These are phyloP conservation scores for Sussaba pulchella DNA, from an alignment of 2,888 invertebrate species.

Conservation along the genomic window DNA sequence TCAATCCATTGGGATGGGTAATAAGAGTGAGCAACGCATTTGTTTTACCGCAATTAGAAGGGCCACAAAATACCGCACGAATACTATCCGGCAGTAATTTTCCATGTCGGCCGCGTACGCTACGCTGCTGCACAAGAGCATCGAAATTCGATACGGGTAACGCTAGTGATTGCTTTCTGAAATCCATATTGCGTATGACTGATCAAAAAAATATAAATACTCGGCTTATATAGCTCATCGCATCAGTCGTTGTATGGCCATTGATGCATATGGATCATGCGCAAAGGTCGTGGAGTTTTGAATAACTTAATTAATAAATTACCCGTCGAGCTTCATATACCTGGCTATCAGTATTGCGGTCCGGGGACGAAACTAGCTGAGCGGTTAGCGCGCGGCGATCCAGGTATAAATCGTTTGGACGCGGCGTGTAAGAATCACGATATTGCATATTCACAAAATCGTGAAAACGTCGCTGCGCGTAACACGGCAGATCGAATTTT, in stretches of 20 bases:
- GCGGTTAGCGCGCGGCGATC: constrained; percentile 74
- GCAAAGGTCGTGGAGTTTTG: constrained; percentile 21
- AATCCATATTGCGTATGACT: constrained; percentile 36
- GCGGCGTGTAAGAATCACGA: constrained; percentile 77
- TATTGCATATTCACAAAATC: constrained; percentile 74
- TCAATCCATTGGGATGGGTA: constrained; percentile 62
- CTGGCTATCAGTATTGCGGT: constrained; percentile 58
- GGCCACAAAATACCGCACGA: constrained; percentile 67
- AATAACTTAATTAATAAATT: constrained; percentile 53
- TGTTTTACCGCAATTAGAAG: constrained; percentile 69
- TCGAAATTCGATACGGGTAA: constrained; percentile 52
- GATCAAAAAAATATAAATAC: constrained; percentile 36
- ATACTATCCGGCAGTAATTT: constrained; percentile 73
- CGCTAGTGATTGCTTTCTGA: constrained; percentile 38
- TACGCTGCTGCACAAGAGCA: constrained; percentile 20
- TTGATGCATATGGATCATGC: constrained; percentile 21
- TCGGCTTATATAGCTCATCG: constrained; percentile 28
- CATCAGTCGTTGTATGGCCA: constrained; percentile 3
- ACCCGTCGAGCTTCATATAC: constrained; percentile 59
- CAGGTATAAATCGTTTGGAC: constrained; percentile 73
- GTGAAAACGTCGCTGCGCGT: constrained; percentile 54
- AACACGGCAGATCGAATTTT: constrained; percentile 57
- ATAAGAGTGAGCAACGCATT: constrained; percentile 66
- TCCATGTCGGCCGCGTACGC: constrained; percentile 66
- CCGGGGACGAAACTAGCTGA: constrained; percentile 70